Evolutionary conservation across 2,113 vertebrate genomes (phyloP).

Genomic region (Microcebus ravelobensis): DNA sequence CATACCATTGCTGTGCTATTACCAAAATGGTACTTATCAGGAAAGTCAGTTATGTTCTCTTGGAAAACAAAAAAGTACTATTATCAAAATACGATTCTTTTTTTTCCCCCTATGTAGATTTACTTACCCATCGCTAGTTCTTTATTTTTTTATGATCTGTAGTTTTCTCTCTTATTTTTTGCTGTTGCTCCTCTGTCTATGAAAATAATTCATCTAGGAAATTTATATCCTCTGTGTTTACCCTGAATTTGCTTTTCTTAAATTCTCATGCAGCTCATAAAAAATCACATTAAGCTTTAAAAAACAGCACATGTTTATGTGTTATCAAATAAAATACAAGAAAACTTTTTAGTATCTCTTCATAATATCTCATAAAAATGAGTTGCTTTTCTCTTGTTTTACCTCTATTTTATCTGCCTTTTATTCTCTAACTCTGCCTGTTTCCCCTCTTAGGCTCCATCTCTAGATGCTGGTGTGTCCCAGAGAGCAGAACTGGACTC

Average conservation of each 20-base stretch:
- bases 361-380: not conserved
- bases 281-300: not conserved
- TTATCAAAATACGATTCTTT: not conserved
- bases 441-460: not conserved
- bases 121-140: not conserved
- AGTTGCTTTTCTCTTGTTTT: not conserved
- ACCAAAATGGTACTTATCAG: not conserved
- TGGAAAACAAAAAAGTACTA: not conserved
- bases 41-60: not conserved
- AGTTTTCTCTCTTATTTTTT: not conserved
- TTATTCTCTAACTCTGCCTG: not conserved
- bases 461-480: not conserved
- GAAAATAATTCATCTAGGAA: not conserved
- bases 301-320: not conserved
- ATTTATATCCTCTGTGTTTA: not conserved
- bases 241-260: not conserved
- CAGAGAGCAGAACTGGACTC: not conserved
- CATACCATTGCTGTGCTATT: not conserved
- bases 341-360: conserved; percentile 3
- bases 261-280: not conserved
- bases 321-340: not conserved
- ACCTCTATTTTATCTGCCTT: not conserved
- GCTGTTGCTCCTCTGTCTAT: not conserved
- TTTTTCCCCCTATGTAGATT: not conserved
- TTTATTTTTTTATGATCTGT: not conserved